Evolutionary conservation across 2,797 vertebrate species (phyloP).

Genomic region (Alca torda): DNA sequence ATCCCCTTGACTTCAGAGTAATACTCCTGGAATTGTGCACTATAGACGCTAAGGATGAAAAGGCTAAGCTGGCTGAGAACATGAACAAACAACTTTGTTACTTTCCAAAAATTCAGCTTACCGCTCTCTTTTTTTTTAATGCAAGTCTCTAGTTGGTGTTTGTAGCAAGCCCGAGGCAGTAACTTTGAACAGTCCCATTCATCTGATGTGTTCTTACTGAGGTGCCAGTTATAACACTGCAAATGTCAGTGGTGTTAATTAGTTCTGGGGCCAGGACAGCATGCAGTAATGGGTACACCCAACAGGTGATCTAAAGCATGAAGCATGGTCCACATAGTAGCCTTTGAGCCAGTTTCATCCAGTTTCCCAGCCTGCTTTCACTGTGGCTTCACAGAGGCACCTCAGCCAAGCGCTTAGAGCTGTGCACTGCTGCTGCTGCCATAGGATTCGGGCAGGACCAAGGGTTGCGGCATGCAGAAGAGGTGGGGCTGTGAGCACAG

Average conservation of each 20-base stretch:
- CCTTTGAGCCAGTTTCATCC: not conserved
- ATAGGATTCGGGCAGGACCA: accelerated
- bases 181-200: not conserved
- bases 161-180: not conserved
- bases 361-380: not conserved
- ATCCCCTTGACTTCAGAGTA: not conserved
- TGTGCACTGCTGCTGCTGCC: accelerated
- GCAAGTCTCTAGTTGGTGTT: not conserved
- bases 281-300: not conserved
- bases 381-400: not conserved
- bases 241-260: not conserved
- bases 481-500: too few relatives aligned
- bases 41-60: not conserved
- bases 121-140: not conserved
- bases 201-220: not conserved
- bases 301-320: not conserved
- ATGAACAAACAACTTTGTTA: not conserved
- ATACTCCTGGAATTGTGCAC: not conserved
- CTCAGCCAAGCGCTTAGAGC: not conserved
- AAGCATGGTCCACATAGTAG: not conserved
- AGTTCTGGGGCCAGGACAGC: not conserved
- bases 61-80: not conserved
- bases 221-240: not conserved
- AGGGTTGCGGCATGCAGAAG: not conserved
- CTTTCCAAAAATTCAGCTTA: not conserved